Evolutionary conservation across 2,113 vertebrate species (phyloP).

Genomic region (Zosterops hypoxanthus): DNA sequence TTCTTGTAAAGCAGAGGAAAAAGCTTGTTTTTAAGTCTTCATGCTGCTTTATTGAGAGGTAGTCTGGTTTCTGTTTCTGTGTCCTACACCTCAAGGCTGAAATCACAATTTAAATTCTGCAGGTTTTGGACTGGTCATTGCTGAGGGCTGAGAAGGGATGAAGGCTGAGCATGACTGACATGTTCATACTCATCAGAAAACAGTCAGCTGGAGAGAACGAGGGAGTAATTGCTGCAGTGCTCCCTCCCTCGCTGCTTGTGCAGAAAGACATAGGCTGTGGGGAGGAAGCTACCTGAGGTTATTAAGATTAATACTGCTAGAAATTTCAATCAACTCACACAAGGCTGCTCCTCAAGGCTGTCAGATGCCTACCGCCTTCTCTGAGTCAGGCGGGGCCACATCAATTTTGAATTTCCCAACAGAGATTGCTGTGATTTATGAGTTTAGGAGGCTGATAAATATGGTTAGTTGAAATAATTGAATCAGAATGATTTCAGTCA

Average conservation of each 20-base stretch:
- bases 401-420: constrained; percentile 50
- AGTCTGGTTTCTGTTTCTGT: background rate
- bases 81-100: background rate
- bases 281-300: constrained; percentile 59
- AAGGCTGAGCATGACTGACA: background rate
- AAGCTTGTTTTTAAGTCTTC: background rate
- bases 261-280: background rate
- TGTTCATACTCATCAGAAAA: constrained; percentile 12
- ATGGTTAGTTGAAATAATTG: constrained; percentile 58
- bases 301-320: constrained; percentile 67
- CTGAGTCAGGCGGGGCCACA: constrained; percentile 37
- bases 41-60: background rate
- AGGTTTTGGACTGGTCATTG: background rate
- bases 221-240: background rate
- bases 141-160: background rate
- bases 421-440: constrained; percentile 62
- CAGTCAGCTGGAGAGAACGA: background rate
- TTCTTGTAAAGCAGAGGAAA: background rate
- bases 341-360: constrained; percentile 62
- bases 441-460: constrained; percentile 62
- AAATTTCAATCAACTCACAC: constrained; percentile 59
- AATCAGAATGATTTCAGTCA: constrained; percentile 53
- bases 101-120: background rate
- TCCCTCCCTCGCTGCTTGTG: background rate
- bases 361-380: constrained; percentile 46